phyloP scores from a whole-genome alignment of 2,113 vertebrate species.

The Lophochroa leadbeateri region DNA sequence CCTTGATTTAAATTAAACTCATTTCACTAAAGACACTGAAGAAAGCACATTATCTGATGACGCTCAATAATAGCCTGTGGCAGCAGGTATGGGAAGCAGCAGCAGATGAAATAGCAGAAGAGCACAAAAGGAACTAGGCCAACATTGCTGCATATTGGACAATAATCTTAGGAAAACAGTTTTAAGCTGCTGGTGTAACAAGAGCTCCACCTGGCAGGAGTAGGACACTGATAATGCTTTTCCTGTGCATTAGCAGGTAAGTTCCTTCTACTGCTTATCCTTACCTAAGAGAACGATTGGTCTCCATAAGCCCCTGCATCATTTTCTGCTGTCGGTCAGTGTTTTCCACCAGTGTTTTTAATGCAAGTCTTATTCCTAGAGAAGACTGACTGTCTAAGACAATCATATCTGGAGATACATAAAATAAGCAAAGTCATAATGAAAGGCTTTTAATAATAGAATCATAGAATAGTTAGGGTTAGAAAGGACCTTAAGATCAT shows the following conservation, averaged over 20 bases:
- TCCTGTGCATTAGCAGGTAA: background rate
- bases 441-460: background rate
- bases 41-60: background rate
- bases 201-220: background rate
- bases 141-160: background rate
- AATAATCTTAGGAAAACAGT: background rate
- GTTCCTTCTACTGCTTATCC: background rate
- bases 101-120: background rate
- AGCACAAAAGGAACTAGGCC: background rate
- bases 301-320: slow-evolving; percentile 84
- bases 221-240: background rate
- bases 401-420: slow-evolving; percentile 74
- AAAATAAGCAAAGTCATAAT: background rate
- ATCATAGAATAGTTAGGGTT: background rate
- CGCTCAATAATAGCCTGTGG: background rate
- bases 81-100: background rate
- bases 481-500: background rate
- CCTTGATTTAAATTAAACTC: background rate
- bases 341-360: slow-evolving; percentile 83
- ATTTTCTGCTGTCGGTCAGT: slow-evolving; percentile 81
- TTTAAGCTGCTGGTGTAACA: background rate
- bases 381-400: slow-evolving; percentile 82
- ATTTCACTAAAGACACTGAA: background rate
- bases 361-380: slow-evolving; percentile 74
- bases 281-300: slow-evolving; percentile 86